Evolutionary conservation across 1,140 invertebrate species (phyloP), one percentile per base, ranked within the genome.

Genomic region (Chironomus tepperi): DNA sequence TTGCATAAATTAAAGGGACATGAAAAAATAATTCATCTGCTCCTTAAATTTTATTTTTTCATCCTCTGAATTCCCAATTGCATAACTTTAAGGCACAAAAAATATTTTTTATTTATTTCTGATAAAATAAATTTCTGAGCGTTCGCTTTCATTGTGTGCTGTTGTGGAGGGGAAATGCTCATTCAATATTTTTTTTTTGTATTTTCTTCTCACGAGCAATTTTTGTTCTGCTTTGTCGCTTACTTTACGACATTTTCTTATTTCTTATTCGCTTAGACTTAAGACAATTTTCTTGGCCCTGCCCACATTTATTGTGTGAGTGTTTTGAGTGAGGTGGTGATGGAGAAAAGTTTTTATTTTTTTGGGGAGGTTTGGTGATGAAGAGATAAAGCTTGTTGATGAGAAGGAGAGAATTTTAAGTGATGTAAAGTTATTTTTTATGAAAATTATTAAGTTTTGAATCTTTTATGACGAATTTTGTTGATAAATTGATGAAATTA

Each of bases 281-380:
- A 70, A 70, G 65, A 70, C n/a, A 70, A 70, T 70, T 70, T 18
- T 70, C 65, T 70, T 70, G 18, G 65, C 16, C 65, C 65, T 70
- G 65, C 65, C 65, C 65, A 70, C 65, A 18, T 2, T 12, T 12
- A 3, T 57, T 2, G 9, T n/a, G 47, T 3, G 24, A 34, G 24
- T 34, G 24, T 34, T 34, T 34, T 34, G 1, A 34, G 24, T 34
- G 24, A 34, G 24, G 5, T 34, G 24, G 24, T 34, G 24, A 34
- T 2, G 24, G 24, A 34, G 24, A 34, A 34, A 34, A 5, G 1
- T 34, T 34, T 34, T 34, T 2, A 2, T 34, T 34, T 34, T 34
- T 34, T n/a, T n/a, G n/a, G n/a, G 24, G 24, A 5, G 1, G 24
- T 34, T 34, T 34, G 24, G 24, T 34, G 24, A 34, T 1, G 24